phyloP scores from a whole-genome alignment of 2,888 invertebrate species.

The Dugesia japonica region DNA sequence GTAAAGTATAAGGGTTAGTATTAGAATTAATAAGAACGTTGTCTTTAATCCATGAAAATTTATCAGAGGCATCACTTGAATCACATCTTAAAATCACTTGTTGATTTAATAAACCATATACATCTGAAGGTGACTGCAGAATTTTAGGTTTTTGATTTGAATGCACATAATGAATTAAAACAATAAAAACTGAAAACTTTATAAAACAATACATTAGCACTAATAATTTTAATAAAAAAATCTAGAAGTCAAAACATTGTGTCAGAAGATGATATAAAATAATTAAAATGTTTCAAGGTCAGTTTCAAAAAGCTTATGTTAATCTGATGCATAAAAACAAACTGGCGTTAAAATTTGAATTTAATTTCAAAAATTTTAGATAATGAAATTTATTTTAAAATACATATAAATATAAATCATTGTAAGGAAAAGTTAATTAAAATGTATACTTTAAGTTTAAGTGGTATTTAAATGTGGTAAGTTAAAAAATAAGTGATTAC shows the following conservation, averaged over 20 bases:
- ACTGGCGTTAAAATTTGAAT: too few species aligned
- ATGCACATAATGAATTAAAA: background rate
- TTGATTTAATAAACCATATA: background rate
- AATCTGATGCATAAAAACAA: background rate
- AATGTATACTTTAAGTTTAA: too few species aligned
- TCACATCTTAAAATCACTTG: background rate
- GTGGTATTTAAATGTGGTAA: too few species aligned
- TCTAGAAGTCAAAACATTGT: background rate
- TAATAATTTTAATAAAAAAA: background rate
- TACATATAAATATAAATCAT: too few species aligned
- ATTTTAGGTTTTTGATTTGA: slow-evolving; percentile 3
- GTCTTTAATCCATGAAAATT: slow-evolving; percentile 1
- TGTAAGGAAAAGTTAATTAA: too few species aligned
- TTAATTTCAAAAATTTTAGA: too few species aligned
- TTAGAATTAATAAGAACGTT: background rate
- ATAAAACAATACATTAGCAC: background rate
- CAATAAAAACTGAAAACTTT: background rate
- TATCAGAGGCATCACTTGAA: background rate
- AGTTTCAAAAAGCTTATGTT: background rate
- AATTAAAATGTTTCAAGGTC: background rate
- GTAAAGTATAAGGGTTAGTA: background rate
- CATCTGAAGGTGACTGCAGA: background rate
- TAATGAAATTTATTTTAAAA: too few species aligned
- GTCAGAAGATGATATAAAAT: background rate
- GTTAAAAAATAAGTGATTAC: too few species aligned